These are phyloP conservation scores for Bacillus rossius DNA, from an alignment of 1,140 invertebrate genomes.

Conservation along the genomic window DNA sequence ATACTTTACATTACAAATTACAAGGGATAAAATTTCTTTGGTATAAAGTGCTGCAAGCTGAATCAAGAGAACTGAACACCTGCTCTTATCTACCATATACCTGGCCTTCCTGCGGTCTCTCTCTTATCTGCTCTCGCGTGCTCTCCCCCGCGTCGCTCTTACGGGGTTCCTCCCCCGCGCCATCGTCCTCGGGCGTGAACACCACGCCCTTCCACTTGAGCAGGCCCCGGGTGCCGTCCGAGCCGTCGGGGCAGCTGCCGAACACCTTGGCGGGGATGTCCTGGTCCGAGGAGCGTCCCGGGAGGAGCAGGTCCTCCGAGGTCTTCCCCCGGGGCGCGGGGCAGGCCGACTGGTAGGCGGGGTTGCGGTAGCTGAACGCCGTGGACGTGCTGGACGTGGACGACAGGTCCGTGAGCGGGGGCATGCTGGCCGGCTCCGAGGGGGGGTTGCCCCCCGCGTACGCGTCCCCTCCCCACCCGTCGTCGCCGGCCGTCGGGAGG, in stretches of 20 bases:
- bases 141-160: constrained; percentile 33
- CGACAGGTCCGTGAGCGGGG: constrained; percentile 41
- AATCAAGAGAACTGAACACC: constrained; percentile 1
- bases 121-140: constrained; percentile 36
- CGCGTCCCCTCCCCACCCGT: not conserved
- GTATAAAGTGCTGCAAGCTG: not conserved
- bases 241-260: not conserved
- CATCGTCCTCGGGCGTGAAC: constrained; percentile 56
- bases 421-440: constrained; percentile 50
- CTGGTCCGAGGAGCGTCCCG: constrained; percentile 29
- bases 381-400: constrained; percentile 39
- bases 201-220: constrained; percentile 74
- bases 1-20: not conserved
- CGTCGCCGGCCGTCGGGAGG: not conserved
- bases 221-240: constrained; percentile 42
- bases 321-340: constrained; percentile 24
- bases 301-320: constrained; percentile 18
- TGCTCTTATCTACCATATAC: not conserved
- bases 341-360: constrained; percentile 62
- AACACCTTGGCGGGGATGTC: constrained; percentile 25
- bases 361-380: constrained; percentile 62
- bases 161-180: constrained; percentile 32
- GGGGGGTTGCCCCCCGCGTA: constrained; percentile 34
- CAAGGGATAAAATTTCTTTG: constrained; percentile 1
- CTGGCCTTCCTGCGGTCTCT: constrained; percentile 25